Evolutionary conservation across 64 coral and sea anemone species (phyloP).

Genomic region (Actinia tenebrosa): DNA sequence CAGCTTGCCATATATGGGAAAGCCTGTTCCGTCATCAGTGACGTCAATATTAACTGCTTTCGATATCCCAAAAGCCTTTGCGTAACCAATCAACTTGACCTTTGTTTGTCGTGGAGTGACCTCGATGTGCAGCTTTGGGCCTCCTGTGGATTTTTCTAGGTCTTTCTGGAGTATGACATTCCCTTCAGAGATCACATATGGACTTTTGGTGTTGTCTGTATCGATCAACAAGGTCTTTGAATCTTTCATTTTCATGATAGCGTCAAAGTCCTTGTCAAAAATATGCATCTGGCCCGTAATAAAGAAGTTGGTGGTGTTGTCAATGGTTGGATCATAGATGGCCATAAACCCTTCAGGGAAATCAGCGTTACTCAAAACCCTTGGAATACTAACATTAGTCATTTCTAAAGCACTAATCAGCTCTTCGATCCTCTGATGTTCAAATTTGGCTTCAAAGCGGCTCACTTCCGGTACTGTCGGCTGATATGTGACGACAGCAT

Average conservation of each 20-base stretch:
- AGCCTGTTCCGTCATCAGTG: conserved; percentile 75
- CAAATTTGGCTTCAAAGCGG: conserved; percentile 64
- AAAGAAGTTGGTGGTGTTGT: conserved; percentile 24
- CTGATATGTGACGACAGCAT: conserved; percentile 31
- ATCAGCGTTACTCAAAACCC: conserved; percentile 39
- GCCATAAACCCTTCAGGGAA: conserved; percentile 40
- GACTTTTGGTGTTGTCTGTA: conserved; percentile 24
- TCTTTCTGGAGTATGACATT: conserved; percentile 66
- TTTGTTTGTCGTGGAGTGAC: conserved; percentile 66
- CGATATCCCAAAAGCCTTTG: conserved; percentile 67
- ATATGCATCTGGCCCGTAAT: conserved; percentile 41
- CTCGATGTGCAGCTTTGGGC: conserved; percentile 54
- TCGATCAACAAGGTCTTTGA: conserved; percentile 17
- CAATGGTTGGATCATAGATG: conserved; percentile 27
- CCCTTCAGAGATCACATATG: conserved; percentile 64
- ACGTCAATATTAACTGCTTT: conserved; percentile 71
- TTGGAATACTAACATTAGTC: conserved; percentile 41
- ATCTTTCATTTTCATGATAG: conserved; percentile 38
- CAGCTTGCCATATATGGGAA: conserved; percentile 72
- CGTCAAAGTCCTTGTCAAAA: conserved; percentile 47
- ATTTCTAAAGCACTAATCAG: conserved; percentile 59
- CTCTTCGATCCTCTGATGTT: conserved; percentile 58
- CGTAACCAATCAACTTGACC: conserved; percentile 62
- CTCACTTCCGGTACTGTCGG: conserved; percentile 50
- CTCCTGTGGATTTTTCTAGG: conserved; percentile 55